Base-by-base conservation (phyloP, 2,888 invertebrate species). In the Drosophila nr. perissopoda region DNA sequence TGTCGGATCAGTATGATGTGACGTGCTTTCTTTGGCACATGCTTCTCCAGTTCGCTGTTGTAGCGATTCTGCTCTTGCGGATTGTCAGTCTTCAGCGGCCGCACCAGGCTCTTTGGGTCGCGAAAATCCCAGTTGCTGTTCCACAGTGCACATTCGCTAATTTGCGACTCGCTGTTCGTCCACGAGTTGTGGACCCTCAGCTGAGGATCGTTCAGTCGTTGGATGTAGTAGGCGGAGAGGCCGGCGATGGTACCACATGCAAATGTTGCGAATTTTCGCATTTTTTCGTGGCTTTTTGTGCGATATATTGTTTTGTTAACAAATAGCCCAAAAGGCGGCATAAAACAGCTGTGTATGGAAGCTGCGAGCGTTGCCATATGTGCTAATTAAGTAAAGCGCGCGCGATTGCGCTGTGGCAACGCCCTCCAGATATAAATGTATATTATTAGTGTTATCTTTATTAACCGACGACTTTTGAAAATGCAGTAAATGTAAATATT, bases 1-100 rank as follows among this genome's bases (percentile, higher is more conserved):
- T 99, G 99, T 48, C 99, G 94, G 69, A 99, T 96, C 21, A 99
- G 94, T 81, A 99, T 95, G 60, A 99, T 93, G 92, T 99, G 97
- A n/a, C 99, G 87, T 0, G 88, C 78, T 4, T 82, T 89, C 90
- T 94, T 95, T 49, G 94, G 93, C 80, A 94, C 95, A 0, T 94
- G 93, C 66, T 95, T 95, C 81, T 96, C 96, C 34, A 95, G 82
- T 69, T 95, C 94, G 82, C 95, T 95, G 91, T 96, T 96, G 70
- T 94, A 94, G 61, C 94, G 94, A 90, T 97, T 96, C 48, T 96
- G 95, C 69, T 96, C 95, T 71, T 95, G 95, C 0, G 94, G 93
- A 4, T 91, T 89, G 2, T 88, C 85, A 53, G 92, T 91, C 75
- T 93, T 93, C 36, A 92, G 86, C 2, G 97, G 97, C 74, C 95